Conservation (phyloP, 1,140 invertebrate genomes). For the Cydia strobilella region DNA sequence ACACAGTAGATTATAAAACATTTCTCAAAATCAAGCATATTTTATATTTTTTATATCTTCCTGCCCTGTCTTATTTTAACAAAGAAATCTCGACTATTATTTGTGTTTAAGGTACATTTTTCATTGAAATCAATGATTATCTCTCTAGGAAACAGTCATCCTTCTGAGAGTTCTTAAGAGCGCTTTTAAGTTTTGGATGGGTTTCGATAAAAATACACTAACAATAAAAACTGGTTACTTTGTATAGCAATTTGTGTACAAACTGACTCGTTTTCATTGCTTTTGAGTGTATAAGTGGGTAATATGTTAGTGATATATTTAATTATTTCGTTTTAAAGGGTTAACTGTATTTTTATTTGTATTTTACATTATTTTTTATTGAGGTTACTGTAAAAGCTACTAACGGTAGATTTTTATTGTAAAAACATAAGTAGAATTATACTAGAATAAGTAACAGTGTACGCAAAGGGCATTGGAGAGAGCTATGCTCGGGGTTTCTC, state of each 20-base stretch:
- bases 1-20: not conserved
- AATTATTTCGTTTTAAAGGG: not conserved
- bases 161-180: not conserved
- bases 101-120: not conserved
- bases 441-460: no score
- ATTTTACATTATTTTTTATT: not conserved
- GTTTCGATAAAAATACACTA: not conserved
- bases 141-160: constrained; percentile 5
- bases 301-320: not conserved
- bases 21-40: constrained; percentile 18
- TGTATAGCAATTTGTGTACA: no score
- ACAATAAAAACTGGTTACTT: no score
- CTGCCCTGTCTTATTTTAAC: not conserved
- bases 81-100: not conserved
- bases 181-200: constrained; percentile 12
- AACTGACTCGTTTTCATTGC: no score
- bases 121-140: not conserved
- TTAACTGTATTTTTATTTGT: not conserved
- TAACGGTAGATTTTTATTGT: no score
- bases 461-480: no score
- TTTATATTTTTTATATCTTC: constrained; percentile 3
- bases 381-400: not conserved
- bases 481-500: no score
- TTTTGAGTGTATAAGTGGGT: not conserved
- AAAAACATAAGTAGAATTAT: no score